phyloP scores from a whole-genome alignment of 2,888 invertebrate genomes.

The Cataglyphis albicans region DNA sequence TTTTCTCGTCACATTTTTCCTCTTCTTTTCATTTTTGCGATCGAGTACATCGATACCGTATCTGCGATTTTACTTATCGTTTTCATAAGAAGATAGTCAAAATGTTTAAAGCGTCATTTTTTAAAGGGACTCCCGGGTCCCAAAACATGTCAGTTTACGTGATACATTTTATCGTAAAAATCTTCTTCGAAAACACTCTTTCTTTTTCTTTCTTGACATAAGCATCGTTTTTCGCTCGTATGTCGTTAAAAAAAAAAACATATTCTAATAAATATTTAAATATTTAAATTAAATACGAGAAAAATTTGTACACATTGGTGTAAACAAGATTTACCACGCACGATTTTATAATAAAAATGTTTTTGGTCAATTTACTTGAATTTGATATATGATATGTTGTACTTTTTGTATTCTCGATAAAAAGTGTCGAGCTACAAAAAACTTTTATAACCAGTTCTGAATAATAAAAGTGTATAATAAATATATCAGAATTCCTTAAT shows the following conservation, averaged over 20 bases:
- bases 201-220: not conserved
- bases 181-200: not conserved
- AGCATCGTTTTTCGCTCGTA: not conserved
- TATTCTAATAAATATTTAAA: not conserved
- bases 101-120: not conserved
- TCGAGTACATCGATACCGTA: constrained; percentile 28
- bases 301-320: too few species aligned
- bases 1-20: not conserved
- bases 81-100: constrained; percentile 46
- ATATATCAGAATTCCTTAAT: too few species aligned
- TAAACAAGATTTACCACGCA: too few species aligned
- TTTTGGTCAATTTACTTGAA: too few species aligned
- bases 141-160: not conserved
- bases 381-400: too few species aligned
- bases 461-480: too few species aligned
- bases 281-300: not conserved
- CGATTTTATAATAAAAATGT: too few species aligned
- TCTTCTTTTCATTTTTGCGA: not conserved
- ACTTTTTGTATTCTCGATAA: too few species aligned
- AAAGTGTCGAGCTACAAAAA: too few species aligned
- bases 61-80: constrained; percentile 54
- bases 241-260: not conserved
- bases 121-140: not conserved
- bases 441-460: too few species aligned
- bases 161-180: not conserved